phyloP scores from a whole-genome alignment of 2,113 vertebrate species.

The Oncorhynchus kisutch region DNA sequence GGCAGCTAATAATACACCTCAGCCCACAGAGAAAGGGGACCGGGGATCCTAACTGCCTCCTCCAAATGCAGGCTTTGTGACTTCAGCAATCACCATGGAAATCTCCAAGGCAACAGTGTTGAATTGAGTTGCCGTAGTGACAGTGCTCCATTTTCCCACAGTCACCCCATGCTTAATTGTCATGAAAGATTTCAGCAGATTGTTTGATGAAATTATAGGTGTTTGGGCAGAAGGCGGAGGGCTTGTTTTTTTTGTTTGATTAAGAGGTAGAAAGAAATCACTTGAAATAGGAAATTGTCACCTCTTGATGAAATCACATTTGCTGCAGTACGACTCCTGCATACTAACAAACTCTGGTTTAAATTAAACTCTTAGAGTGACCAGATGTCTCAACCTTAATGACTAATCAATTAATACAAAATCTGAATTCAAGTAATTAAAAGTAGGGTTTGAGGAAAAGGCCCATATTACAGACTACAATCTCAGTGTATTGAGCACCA shows the following conservation, averaged over 20 bases:
- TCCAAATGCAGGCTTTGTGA: conserved; percentile 26
- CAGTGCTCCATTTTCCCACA: conserved; percentile 35
- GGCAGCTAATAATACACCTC: conserved; percentile 38
- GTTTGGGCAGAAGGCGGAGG: not conserved
- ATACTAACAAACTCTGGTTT: too few relatives aligned
- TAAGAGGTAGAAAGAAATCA: conserved; percentile 39
- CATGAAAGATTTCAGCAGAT: conserved; percentile 41
- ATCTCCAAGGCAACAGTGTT: conserved; percentile 60
- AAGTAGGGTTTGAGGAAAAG: conserved; percentile 20
- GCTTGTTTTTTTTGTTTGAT: not conserved
- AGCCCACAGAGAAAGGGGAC: conserved; percentile 1
- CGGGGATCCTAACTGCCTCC: conserved; percentile 13
- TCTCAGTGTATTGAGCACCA: too few relatives aligned
- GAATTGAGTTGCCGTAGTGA: conserved; percentile 43
- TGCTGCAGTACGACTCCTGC: conserved; percentile 2
- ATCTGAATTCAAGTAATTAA: conserved; percentile 40
- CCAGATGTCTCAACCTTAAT: conserved; percentile 33
- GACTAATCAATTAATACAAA: conserved; percentile 42
- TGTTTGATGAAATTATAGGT: conserved; percentile 44
- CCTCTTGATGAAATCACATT: conserved; percentile 49
- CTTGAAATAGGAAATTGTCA: conserved; percentile 31
- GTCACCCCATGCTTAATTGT: conserved; percentile 50
- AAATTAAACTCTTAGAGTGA: not conserved
- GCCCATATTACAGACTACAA: not conserved
- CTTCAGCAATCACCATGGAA: conserved; percentile 41